Percentiles rank a stretch among this genome's conserved stretches.
Evolutionary conservation across 2,888 invertebrate species (phyloP).

Genomic region (Melanophora roralis): DNA sequence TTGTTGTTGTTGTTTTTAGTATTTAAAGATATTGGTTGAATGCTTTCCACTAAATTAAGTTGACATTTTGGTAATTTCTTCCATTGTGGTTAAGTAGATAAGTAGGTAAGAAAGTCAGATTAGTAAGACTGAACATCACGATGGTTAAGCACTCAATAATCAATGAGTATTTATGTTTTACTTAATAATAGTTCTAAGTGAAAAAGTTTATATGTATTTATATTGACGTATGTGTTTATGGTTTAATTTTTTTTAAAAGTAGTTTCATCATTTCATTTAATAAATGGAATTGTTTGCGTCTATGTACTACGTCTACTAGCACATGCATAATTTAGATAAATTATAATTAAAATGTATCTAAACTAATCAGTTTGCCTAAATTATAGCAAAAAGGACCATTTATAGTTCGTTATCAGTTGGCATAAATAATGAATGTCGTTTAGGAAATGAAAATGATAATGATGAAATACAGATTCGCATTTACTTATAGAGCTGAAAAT

Average conservation of each 20-base stretch:
- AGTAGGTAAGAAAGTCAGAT: not conserved
- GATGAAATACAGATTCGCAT: no score
- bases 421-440: not conserved
- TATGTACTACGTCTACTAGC: not conserved
- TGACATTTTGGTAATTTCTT: conserved; percentile 12
- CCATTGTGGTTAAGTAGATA: not conserved
- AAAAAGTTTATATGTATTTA: not conserved
- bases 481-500: no score
- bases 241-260: no score
- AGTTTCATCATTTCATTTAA: not conserved
- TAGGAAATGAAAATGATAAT: not conserved
- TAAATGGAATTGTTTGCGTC: not conserved
- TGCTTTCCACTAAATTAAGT: conserved; percentile 17
- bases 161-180: conserved; percentile 2
- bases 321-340: conserved; percentile 22
- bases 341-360: conserved; percentile 25
- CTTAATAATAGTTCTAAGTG: not conserved
- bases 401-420: not conserved
- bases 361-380: conserved; percentile 11
- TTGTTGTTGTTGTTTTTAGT: not conserved
- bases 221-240: not conserved
- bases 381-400: not conserved
- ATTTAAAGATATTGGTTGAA: not conserved
- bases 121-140: conserved; percentile 8
- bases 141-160: conserved; percentile 33